These are phyloP conservation scores for Sorex araneus DNA, from an alignment of 2,113 vertebrate species.

Conservation along the genomic window DNA sequence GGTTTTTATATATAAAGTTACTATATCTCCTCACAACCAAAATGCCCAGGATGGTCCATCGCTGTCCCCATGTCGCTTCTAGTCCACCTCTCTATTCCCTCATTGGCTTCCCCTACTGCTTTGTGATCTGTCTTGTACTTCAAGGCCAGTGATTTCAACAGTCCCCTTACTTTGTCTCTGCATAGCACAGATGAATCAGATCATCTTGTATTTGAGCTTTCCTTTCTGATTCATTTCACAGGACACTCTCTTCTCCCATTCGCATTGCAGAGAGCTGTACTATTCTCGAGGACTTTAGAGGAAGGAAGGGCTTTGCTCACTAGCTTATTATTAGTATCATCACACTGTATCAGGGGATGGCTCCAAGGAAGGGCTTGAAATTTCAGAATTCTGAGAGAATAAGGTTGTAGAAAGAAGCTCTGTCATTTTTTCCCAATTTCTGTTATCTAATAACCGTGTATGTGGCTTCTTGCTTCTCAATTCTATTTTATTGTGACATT, in stretches of 20 bases:
- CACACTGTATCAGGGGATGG: neutral
- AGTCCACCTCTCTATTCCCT: neutral
- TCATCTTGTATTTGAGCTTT: too few relatives aligned
- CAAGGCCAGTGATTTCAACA: neutral
- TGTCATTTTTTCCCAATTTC: slow-evolving; percentile 1
- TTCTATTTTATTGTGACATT: neutral
- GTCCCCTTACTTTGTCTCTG: too few relatives aligned
- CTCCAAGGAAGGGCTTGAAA: neutral
- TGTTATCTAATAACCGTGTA: neutral
- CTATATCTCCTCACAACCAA: too few relatives aligned
- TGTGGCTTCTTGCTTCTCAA: neutral
- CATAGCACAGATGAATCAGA: too few relatives aligned
- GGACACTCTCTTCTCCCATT: neutral
- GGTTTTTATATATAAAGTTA: too few relatives aligned
- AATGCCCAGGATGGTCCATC: neutral
- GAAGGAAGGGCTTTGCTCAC: neutral
- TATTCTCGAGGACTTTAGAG: neutral
- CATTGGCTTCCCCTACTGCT: neutral
- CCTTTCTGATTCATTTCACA: too few relatives aligned
- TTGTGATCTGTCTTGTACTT: too few relatives aligned
- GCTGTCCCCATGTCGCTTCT: neutral
- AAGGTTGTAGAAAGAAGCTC: neutral
- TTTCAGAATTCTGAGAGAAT: neutral
- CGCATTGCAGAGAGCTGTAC: neutral
- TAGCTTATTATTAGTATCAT: neutral